A percentile compares a stretch with the other conserved stretches of the same genome.
Conservation (phyloP, 2,888 invertebrate genomes). For the Antheraea yamamai region DNA sequence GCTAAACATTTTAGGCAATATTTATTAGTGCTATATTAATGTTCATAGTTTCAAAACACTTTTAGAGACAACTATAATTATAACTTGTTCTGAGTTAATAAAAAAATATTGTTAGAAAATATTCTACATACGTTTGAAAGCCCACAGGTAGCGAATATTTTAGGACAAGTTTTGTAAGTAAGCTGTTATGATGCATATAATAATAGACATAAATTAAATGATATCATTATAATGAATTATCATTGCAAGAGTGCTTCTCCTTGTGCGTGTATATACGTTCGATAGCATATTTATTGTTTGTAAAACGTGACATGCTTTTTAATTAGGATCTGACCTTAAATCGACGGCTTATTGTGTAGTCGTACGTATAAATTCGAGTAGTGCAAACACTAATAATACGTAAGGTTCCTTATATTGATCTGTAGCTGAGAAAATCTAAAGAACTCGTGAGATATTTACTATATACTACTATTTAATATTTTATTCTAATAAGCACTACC, state of each 20-base stretch:
- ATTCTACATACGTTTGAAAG: too few species aligned
- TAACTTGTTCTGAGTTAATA: too few species aligned
- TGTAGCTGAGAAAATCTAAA: not conserved
- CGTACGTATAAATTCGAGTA: not conserved
- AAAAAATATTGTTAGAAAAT: too few species aligned
- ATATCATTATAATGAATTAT: not conserved
- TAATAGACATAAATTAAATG: not conserved
- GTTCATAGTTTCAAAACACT: too few species aligned
- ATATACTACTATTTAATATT: not conserved
- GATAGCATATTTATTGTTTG: conserved; percentile 3
- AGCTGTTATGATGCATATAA: not conserved
- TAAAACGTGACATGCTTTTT: conserved; percentile 3
- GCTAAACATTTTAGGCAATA: not conserved
- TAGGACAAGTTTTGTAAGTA: not conserved
- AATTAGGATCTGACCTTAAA: not conserved
- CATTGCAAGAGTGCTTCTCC: not conserved
- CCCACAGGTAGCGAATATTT: not conserved
- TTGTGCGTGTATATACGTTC: conserved; percentile 17
- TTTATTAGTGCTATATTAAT: too few species aligned
- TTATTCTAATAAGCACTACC: not conserved
- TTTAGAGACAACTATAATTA: too few species aligned
- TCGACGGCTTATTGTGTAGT: not conserved
- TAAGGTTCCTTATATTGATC: not conserved
- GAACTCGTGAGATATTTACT: not conserved
- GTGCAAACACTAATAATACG: not conserved